Evolutionary conservation across 2,797 vertebrate genomes (phyloP).

Genomic region (Coendou prehensilis): DNA sequence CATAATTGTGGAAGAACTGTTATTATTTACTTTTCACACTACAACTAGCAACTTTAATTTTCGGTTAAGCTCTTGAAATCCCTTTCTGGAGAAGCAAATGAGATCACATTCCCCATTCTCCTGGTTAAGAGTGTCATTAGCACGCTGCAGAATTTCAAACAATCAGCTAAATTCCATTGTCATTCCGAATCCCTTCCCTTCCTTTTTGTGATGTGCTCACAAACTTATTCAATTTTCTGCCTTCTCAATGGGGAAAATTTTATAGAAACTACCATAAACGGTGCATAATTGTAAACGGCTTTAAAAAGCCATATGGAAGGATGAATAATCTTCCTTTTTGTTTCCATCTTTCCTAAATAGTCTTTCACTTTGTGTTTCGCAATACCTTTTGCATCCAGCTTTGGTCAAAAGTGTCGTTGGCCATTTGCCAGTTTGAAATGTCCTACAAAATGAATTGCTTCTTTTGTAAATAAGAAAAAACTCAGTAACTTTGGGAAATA

Average conservation of each 20-base stretch:
- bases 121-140: conserved; percentile 47
- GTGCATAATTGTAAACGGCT: conserved; percentile 71
- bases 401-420: conserved; percentile 72
- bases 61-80: conserved; percentile 82
- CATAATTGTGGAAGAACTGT: conserved; percentile 65
- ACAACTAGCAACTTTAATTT: conserved; percentile 71
- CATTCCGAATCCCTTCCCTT: conserved; percentile 69
- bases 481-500: conserved; percentile 19
- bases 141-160: neutral
- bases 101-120: conserved; percentile 71
- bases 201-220: conserved; percentile 55
- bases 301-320: conserved; percentile 76
- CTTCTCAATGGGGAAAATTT: conserved; percentile 55
- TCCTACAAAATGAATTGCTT: conserved; percentile 73
- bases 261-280: conserved; percentile 64
- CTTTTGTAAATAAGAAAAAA: conserved; percentile 74
- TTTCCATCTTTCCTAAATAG: conserved; percentile 66
- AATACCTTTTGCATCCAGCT: conserved; percentile 65
- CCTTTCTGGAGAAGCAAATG: conserved; percentile 83
- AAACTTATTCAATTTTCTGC: conserved; percentile 56
- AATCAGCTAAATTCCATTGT: conserved; percentile 75
- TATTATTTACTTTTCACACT: conserved; percentile 58
- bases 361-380: conserved; percentile 56
- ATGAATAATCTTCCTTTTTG: conserved; percentile 70
- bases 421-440: conserved; percentile 78